Evolutionary conservation across 2,888 invertebrate genomes (phyloP), one percentile per base, ranked within the genome.

Genomic region (Pherbina coryleti): DNA sequence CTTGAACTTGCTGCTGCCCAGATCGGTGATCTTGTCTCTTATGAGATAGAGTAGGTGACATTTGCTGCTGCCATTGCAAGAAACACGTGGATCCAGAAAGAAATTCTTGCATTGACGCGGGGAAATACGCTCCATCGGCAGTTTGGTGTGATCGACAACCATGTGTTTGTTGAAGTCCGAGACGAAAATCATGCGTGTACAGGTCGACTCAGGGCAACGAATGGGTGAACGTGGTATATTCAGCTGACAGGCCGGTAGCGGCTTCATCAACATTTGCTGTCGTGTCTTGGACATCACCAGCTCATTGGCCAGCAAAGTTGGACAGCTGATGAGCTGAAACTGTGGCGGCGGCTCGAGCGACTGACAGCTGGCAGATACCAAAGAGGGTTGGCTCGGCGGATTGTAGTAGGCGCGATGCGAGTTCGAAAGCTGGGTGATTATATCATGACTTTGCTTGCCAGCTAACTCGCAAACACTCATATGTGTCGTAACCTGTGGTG

Each of bases 151-250:
- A 62, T 88, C 85, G 3, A 84, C 79, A 2, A 82, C 81, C 0
- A 88, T 78, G 78, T 89, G 89, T 31, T 82, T 86, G 9, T 82
- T 86, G 34, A 89, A 86, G 34, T 88, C 86, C 0, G 88, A 87
- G 0, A 88, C 82, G 70, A 87, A 87, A 14, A 84, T 83, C 76
- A 84, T 79, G 4, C 82, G 82, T 3, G 80, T 66, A 62, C 89
- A 89, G 0, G 81, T 76, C 1, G 81, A 80, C 28, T 87, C 85
- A 3, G 88, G 88, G 60, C 88, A 88, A 9, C 80, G 78, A 1
- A 87, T 81, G 2, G 88, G 88, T 2, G 79, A 81, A 17, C 85
- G 84, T 3, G 83, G 81, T 5, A 88, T 81, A 9, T 84, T 83
- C 0, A 87, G 34, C 0, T 77, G 76, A 14, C 69, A 79, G 11